Conservation (phyloP, 2,113 vertebrate genomes). For the Triplophysa dalaica region DNA sequence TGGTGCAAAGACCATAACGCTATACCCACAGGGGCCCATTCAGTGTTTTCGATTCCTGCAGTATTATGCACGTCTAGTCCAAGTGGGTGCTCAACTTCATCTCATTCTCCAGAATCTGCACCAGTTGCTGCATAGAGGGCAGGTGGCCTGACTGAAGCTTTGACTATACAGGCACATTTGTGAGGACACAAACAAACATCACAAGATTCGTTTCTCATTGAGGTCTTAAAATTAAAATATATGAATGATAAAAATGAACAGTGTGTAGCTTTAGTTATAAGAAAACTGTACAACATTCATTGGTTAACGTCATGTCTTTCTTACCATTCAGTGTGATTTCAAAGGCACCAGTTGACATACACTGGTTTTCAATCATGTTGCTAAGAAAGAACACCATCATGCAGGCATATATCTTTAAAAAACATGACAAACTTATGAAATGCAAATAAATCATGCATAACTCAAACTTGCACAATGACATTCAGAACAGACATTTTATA, state of each 20-base stretch:
- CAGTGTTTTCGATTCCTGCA: background rate
- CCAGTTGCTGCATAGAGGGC: constrained; percentile 98
- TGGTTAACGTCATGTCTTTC: constrained; percentile 63
- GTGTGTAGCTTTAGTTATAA: background rate
- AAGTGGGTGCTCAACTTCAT: constrained; percentile 98
- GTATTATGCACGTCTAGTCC: constrained; percentile 91
- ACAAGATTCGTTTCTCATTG: background rate
- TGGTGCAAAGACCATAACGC: background rate
- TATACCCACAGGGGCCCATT: constrained; percentile 7
- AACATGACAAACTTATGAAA: constrained; percentile 14
- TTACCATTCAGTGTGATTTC: constrained; percentile 96
- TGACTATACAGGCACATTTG: constrained; percentile 98
- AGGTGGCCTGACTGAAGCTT: constrained; percentile 96
- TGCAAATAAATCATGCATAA: no score
- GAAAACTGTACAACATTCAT: background rate
- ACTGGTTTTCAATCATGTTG: constrained; percentile 99
- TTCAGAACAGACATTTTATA: background rate
- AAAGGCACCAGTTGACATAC: constrained; percentile 98
- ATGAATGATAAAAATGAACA: background rate
- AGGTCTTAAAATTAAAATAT: no score
- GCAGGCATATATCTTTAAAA: constrained; percentile 91
- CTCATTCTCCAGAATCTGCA: constrained; percentile 98
- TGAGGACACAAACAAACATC: background rate
- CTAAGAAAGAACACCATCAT: constrained; percentile 99
- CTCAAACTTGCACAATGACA: no score